Base-by-base conservation (phyloP, 2,888 invertebrate genomes). In the Hirtodrosophila trivittata region DNA sequence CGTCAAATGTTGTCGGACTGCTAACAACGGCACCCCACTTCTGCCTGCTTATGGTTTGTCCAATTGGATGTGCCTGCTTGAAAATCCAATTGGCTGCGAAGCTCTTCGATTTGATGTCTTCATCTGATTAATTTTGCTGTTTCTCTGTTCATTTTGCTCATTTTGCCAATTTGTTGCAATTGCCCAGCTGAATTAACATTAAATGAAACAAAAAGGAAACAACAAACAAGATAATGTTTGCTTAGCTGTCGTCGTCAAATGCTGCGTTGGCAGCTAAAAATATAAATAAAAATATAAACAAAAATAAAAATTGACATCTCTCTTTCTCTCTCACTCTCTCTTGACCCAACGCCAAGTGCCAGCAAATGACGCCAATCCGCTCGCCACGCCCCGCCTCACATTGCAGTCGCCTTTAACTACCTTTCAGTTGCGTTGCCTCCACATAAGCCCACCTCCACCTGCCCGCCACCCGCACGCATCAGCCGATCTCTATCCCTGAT, bases 201-300 rank as follows among this genome's bases (percentile, higher is more conserved):
- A n/a, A 52, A 66, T 50, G 25, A 59, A 55, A 52, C 37, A 57
- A 41, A 38, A 14, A 35, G 14, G 13, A 54, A 57, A 43, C 38
- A 51, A 45, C 30, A 38, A 71, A 52, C 70, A 43, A 50, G 42
- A 50, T 47, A 30, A 49, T 56, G 37, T 57, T 54, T 75, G 51
- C 47, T 33, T 62, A 55, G 70, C 65, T 72, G 65, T 72, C 66
- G 52, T 57, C 67, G 45, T 21, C 18, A 21, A 21, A 21, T 21
- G 58, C 72, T 72, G 76, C 68, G 63, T 74, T 77, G 70, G 41
- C 54, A 63, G 62, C 74, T 67, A 75, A 75, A 72, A 67, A 83
- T 66, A 81, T n/a, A 4, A 9, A 28, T 8, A 28, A 8, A 28
- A 28, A 28, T 28, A 28, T n/a, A 28, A 28, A 28, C n/a, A 28